Conservation (phyloP, 2,797 vertebrate genomes). For the Notolepis coatsorum region DNA sequence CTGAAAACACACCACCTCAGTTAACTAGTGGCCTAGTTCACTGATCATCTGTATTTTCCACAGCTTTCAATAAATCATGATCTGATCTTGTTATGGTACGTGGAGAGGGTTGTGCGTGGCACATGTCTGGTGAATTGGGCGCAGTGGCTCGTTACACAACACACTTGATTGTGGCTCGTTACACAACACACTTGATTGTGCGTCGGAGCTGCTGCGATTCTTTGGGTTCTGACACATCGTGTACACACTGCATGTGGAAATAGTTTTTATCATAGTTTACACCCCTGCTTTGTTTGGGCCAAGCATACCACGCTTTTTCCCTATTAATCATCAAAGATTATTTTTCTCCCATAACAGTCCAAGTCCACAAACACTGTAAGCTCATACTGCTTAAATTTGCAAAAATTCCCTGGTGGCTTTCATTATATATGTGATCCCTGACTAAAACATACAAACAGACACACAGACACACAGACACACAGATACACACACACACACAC, state of each 20-base stretch:
- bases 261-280: slow-evolving; percentile 43
- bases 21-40: slow-evolving; percentile 19
- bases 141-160: neutral
- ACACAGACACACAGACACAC: neutral
- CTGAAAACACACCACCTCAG: slow-evolving; percentile 69
- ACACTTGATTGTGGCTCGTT: neutral
- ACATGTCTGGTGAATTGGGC: neutral
- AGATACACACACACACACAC: neutral
- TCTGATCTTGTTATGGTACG: no score
- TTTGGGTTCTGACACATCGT: slow-evolving; percentile 29
- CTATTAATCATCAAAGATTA: slow-evolving; percentile 38
- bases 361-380: slow-evolving; percentile 24
- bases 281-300: slow-evolving; percentile 48
- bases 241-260: slow-evolving; percentile 49
- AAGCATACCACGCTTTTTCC: slow-evolving; percentile 42
- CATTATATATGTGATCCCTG: slow-evolving; percentile 16
- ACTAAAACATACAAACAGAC: slow-evolving; percentile 15
- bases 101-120: slow-evolving; percentile 2
- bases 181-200: neutral
- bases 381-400: slow-evolving; percentile 13
- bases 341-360: slow-evolving; percentile 42
- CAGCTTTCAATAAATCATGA: no score
- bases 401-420: neutral
- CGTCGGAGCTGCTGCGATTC: neutral
- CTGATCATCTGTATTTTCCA: slow-evolving; percentile 2